phyloP scores from a whole-genome alignment of 2,113 vertebrate genomes.

The Microcebus tavaratra region DNA sequence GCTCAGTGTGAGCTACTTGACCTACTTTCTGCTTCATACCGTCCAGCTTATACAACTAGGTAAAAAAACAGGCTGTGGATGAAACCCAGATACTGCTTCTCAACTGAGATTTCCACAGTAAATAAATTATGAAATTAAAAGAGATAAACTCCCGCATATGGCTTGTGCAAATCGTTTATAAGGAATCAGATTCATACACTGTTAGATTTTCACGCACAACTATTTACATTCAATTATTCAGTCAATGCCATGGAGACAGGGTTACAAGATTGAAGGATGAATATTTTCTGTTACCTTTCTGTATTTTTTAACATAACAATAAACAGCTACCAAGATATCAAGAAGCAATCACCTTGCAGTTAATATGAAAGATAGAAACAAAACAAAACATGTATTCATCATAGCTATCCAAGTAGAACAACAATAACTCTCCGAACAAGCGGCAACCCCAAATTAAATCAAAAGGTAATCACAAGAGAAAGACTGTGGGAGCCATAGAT shows the following conservation, averaged over 20 bases:
- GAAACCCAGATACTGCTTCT: background rate
- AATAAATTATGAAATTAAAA: conserved; percentile 58
- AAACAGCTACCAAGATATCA: conserved; percentile 37
- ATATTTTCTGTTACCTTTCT: conserved; percentile 38
- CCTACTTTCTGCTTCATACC: conserved; percentile 13
- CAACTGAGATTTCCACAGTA: background rate
- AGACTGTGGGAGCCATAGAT: background rate
- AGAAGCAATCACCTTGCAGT: conserved; percentile 35
- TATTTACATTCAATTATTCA: conserved; percentile 56
- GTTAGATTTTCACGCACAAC: background rate
- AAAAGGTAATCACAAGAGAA: conserved; percentile 40
- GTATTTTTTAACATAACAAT: background rate
- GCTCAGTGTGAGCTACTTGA: background rate
- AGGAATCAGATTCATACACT: conserved; percentile 43
- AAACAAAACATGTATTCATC: conserved; percentile 40
- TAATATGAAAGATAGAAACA: conserved; percentile 40
- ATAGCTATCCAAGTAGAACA: conserved; percentile 45
- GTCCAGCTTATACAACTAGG: background rate
- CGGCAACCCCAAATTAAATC: conserved; percentile 43
- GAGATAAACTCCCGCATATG: background rate
- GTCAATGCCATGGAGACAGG: background rate
- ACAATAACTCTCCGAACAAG: conserved; percentile 56
- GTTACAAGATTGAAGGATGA: conserved; percentile 1
- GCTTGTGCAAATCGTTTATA: conserved; percentile 18
- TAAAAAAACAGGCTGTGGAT: background rate